Conservation (phyloP, 2,888 invertebrate genomes). For the Apodemia mormo region DNA sequence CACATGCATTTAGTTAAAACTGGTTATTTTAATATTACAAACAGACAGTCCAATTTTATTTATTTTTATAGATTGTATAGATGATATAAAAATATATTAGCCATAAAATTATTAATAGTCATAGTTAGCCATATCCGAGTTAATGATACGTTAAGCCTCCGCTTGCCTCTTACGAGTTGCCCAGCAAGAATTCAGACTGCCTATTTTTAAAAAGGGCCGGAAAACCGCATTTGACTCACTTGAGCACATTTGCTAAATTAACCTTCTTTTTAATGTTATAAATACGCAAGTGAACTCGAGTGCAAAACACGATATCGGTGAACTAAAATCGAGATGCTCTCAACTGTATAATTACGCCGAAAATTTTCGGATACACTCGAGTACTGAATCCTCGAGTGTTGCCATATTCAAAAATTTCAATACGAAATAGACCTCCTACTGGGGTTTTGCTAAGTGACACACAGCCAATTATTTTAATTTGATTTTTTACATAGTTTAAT, state of each 20-base stretch:
- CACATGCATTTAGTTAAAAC: too few relatives aligned
- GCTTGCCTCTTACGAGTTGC: neutral
- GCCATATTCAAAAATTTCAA: constrained; percentile 78
- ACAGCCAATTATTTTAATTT: constrained; percentile 31
- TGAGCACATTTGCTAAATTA: neutral
- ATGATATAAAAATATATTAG: too few relatives aligned
- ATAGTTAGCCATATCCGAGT: too few relatives aligned
- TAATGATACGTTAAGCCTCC: too few relatives aligned
- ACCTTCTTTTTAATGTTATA: constrained; percentile 10
- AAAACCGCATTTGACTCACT: too few relatives aligned
- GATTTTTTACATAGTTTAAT: neutral
- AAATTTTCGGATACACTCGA: constrained; percentile 73
- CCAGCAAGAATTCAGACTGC: too few relatives aligned
- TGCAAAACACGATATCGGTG: constrained; percentile 40
- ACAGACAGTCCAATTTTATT: too few relatives aligned
- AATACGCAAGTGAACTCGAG: constrained; percentile 37
- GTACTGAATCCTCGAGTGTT: constrained; percentile 61
- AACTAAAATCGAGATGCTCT: constrained; percentile 55
- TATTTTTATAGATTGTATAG: too few relatives aligned
- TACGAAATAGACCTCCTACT: constrained; percentile 57
- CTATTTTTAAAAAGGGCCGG: too few relatives aligned
- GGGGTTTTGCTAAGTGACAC: constrained; percentile 48
- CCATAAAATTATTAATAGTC: too few relatives aligned
- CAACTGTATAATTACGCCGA: constrained; percentile 66
- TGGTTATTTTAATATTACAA: too few relatives aligned